Evolutionary conservation across 2,797 vertebrate species (phyloP), one percentile per base, ranked within the genome.

Genomic region (Sebastes taczanowskii): DNA sequence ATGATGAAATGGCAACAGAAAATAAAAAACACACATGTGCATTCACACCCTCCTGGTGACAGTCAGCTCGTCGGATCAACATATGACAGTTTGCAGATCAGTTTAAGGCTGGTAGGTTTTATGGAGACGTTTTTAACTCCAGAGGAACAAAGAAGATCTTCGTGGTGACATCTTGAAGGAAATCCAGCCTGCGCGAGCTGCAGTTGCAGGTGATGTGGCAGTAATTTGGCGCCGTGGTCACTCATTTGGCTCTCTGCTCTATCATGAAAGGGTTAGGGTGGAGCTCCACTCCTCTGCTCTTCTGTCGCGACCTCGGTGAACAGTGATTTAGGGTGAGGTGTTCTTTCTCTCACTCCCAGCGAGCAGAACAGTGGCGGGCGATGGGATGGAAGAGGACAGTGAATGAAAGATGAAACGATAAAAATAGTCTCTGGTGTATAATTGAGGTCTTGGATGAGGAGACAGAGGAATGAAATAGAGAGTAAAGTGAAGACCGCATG

Each of bases 121-220:
- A 25, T 25, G 20, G 55, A 30, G 29, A 52, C 20, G 30, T 30
- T 5, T 42, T 32, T 7, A 16, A 29, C 64, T 74, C 64, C 14
- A 23, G 4, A 42, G 66, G 38, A 65, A 76, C 82, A 76, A 52
- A 74, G 46, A 56, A 6, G 38, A 70, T 71, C 23, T 77, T 23
- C 46, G 63, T 68, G 53, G 65, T 55, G 6, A 75, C 42, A 82
- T 71, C 53, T 67, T 65, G 72, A 70, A 64, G 64, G 35, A 74
- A 74, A 74, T 85, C 78, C 78, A 74, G 58, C 9, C 20, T 1
- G 59, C 1, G 4, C 7, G n/a, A 73, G 76, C 60, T 78, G 77
- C 64, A 88, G 86, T 85, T 80, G 83, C 89, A 90, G 91, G 89
- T 89, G 91, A 89, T 93, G 91, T 90, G 90, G 90, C 86, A 82